A percentile compares a stretch with the other conserved stretches of the same genome.
Evolutionary conservation across 2,113 vertebrate species (phyloP).

Genomic region (cattle (Bos taurus)): ARS-UCD2.0 NC_037343.1:74991001-74991500

Average conservation of each 20-base stretch:
- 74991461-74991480: neutral
- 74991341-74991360: neutral
- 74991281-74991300: neutral
- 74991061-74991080: constrained; percentile 10
- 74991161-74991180: neutral
- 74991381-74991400: neutral
- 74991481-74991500: neutral
- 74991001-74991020: constrained; percentile 22
- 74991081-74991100: neutral
- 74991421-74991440: neutral
- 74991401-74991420: neutral
- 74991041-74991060: constrained; percentile 36
- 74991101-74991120: neutral
- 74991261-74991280: neutral
- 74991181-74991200: neutral
- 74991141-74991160: neutral
- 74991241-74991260: neutral
- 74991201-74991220: neutral
- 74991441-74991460: neutral
- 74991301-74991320: neutral
- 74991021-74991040: neutral
- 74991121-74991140: neutral
- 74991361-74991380: neutral
- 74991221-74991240: neutral
- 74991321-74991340: neutral